Evolutionary conservation across 2,888 invertebrate species (phyloP).

Genomic region (Gastracanthus pulcherrimus): DNA sequence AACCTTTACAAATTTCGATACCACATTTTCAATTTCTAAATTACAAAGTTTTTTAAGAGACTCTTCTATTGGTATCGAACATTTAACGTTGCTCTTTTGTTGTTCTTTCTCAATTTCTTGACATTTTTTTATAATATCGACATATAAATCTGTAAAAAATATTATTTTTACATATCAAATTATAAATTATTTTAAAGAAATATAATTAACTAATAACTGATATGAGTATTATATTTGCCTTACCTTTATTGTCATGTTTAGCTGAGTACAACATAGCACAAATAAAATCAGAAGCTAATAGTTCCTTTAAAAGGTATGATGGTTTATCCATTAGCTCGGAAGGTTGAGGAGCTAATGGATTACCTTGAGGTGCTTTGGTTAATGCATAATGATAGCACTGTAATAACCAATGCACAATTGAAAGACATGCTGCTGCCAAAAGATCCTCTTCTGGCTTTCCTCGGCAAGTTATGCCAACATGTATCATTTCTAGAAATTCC

Average conservation of each 20-base stretch:
- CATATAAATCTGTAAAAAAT: constrained; percentile 79
- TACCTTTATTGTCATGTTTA: constrained; percentile 88
- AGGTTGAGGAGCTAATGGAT: constrained; percentile 76
- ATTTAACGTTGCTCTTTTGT: constrained; percentile 81
- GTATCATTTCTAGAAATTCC: constrained; percentile 88
- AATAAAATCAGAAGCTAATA: constrained; percentile 86
- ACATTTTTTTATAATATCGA: constrained; percentile 87
- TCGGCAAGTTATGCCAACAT: constrained; percentile 83
- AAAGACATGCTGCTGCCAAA: constrained; percentile 89
- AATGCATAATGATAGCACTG: constrained; percentile 83
- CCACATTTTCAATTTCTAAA: constrained; percentile 82
- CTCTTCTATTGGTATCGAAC: constrained; percentile 81
- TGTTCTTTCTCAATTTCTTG: constrained; percentile 84
- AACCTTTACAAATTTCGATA: constrained; percentile 78
- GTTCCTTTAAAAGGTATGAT: constrained; percentile 83
- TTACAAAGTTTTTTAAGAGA: constrained; percentile 82
- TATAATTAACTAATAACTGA: constrained; percentile 1
- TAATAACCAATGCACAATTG: constrained; percentile 89
- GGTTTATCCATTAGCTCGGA: constrained; percentile 86
- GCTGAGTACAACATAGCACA: constrained; percentile 91
- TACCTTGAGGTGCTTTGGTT: constrained; percentile 74
- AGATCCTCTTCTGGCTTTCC: constrained; percentile 93
- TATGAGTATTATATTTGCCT: constrained; percentile 58
- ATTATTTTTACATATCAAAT: not conserved
- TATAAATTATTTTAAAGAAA: constrained; percentile 1